A percentile compares a stretch with the other conserved stretches of the same genome.
These are phyloP conservation scores for Mus spretus DNA, from an alignment of 2,797 vertebrate species.

Conservation along the genomic window DNA sequence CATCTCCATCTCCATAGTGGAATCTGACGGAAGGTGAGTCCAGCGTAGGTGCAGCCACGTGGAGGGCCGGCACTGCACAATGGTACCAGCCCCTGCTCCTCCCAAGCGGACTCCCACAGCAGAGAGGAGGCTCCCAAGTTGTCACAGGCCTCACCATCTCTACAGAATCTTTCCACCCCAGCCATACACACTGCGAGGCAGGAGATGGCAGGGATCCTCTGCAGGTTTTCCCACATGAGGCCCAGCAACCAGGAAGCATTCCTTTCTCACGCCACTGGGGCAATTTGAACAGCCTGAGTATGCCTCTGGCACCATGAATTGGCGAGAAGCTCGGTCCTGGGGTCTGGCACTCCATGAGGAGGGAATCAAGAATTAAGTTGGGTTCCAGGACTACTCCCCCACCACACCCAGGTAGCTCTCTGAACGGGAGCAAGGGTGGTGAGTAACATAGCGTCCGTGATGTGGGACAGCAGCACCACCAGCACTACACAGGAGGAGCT, in stretches of 20 bases:
- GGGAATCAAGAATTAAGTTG: background rate
- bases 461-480: background rate
- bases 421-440: background rate
- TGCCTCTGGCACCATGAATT: accelerated
- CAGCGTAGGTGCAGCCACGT: accelerated
- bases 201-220: background rate
- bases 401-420: background rate
- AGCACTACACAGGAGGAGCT: constrained; percentile 83
- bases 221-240: background rate
- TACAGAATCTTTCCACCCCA: too few relatives aligned
- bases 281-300: background rate
- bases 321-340: background rate
- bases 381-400: background rate
- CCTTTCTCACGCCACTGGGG: background rate
- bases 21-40: constrained; percentile 76
- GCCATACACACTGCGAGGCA: background rate
- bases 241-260: background rate
- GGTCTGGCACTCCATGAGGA: background rate
- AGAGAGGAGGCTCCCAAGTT: background rate
- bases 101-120: background rate
- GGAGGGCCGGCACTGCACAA: accelerated
- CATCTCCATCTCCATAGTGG: constrained; percentile 87
- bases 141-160: background rate
- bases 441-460: background rate
- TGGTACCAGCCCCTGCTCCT: background rate